Evolutionary conservation across 2,113 vertebrate species (phyloP), one percentile per base, ranked within the genome.

Genomic region (Sceloporus undulatus): DNA sequence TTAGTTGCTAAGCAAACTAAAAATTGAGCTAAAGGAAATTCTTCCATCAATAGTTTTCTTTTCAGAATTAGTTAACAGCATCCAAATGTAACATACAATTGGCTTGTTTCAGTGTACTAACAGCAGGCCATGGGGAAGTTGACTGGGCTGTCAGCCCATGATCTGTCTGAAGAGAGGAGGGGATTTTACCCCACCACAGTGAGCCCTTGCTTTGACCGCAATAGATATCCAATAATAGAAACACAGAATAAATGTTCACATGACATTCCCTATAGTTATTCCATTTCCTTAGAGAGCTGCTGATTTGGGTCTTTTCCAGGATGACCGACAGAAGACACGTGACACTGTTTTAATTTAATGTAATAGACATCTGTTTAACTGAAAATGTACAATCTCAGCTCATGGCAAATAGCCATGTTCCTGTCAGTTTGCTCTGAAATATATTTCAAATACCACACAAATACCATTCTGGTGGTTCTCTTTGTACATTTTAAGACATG

Each of bases 291-390:
- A 40, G 34, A 81, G 71, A 42, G 54, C 71, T 42, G 56, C 1
- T 40, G n/a, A 56, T 54, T 38, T 79, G 65, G 19, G 1, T 40
- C 21, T 40, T 1, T 71, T 59, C 16, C 78, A 82, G 27, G 27
- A 1, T 87, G 70, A 75, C 54, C 70, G 48, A 75, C 34, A 66
- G 40, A 66, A 65, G 56, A 34, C 75, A 27, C 56, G 4, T 85
- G 65, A 56, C 42, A 9, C 14, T 74, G 38, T 34, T 84, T 34
- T 6, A 19, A 84, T 74, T 85, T 91, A 84, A 74, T 59, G 2
- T 34, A 80, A 8, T 38, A 42, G 82, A 77, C 78, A 65, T 81
- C 62, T 40, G 89, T 38, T 90, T 56, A 34, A 91, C 65, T 38
- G 68, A 42, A 86, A 70, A 89, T 82, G 71, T 4, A 80, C 70